Evolutionary conservation across 2,888 invertebrate genomes (phyloP).

Genomic region (Vannuccia rotundouncinata): DNA sequence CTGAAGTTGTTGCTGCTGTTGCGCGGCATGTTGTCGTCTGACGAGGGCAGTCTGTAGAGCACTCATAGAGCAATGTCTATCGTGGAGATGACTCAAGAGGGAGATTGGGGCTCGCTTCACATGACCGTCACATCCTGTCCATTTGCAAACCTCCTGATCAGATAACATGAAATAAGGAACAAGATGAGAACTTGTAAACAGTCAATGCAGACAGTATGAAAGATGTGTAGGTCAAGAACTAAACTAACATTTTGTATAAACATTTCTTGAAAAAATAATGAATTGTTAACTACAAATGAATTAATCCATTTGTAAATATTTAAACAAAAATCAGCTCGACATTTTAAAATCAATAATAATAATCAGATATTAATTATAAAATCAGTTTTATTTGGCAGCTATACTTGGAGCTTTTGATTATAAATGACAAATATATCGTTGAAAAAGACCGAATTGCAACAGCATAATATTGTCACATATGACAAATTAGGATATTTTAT

Average conservation of each 20-base stretch:
- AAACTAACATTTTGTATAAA: background rate
- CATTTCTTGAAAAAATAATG: background rate
- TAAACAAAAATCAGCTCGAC: too few species aligned
- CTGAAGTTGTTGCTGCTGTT: background rate
- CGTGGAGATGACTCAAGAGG: constrained; percentile 25
- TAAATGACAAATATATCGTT: too few species aligned
- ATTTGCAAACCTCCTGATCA: constrained; percentile 21
- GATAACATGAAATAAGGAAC: too few species aligned
- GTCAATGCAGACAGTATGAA: too few species aligned
- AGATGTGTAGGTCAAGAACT: background rate
- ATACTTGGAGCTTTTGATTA: too few species aligned
- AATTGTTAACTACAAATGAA: background rate
- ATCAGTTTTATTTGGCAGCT: too few species aligned
- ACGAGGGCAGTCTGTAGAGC: constrained; percentile 18
- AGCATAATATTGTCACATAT: too few species aligned
- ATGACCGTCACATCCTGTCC: constrained; percentile 30
- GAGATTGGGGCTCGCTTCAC: constrained; percentile 7
- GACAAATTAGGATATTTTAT: too few species aligned
- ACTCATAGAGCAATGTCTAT: constrained; percentile 13
- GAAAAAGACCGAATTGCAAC: too few species aligned
- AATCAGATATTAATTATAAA: too few species aligned
- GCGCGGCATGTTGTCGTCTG: background rate
- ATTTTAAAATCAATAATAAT: too few species aligned
- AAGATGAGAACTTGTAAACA: too few species aligned
- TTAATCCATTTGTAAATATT: background rate